Evolutionary conservation across 1,140 invertebrate species (phyloP), one percentile per base, ranked within the genome.

Genomic region (Nephotettix cincticeps): DNA sequence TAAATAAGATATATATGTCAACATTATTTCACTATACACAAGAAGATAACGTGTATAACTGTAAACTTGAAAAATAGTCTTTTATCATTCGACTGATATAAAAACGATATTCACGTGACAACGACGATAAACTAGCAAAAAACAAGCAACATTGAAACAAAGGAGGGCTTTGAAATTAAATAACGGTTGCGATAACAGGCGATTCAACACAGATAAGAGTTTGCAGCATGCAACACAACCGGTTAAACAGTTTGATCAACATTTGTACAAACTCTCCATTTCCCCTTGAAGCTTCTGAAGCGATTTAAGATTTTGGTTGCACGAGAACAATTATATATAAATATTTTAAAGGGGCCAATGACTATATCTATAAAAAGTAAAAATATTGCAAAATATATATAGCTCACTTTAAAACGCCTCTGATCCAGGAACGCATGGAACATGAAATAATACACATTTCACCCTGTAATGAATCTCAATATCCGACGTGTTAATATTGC

Each of bases 311-410:
- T 67, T 43, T 67, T 27, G 13, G 19, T 40, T 45, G 29, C 36
- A 67, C 64, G 25, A 43, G 32, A 43, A 67, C 64, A 27, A 23
- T 43, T 25, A 67, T 45, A 45, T 14, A 54, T 43, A 47, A 54
- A 29, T 51, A 68, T 9, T 43, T 14, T 19, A 58, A 40, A 70
- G 32, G 21, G 27, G 51, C 23, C 29, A 21, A 14, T 32, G 23
- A 61, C n/a, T 69, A 51, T 27, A 27, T 61, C 47, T 61, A 61
- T 61, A 61, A 61, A 61, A 61, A 61, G 56, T 61, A 61, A 61
- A 61, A 61, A 61, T 61, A 61, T 61, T 61, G 56, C 56, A 61
- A 61, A 61, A 61, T 61, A 61, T n/a, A n/a, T 61, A 61, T 61
- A 61, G 27, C 56, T 61, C 27, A 61, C 28, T 61, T 13, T 21